Conservation (phyloP, 2,113 vertebrate species). For the Neomonachus schauinslandi region DNA sequence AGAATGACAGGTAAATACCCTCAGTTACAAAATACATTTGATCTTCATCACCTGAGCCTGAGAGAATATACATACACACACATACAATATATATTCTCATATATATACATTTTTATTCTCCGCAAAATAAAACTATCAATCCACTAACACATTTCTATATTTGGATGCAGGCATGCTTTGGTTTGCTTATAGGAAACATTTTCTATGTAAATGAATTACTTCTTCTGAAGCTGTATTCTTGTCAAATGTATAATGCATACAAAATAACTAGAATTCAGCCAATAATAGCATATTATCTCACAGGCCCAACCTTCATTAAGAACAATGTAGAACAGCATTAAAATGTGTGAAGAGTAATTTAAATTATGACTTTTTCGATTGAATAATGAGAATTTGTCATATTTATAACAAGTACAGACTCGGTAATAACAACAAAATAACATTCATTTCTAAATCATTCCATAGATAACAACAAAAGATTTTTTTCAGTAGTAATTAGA, state of each 20-base stretch:
- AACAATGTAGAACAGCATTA: slow-evolving; percentile 75
- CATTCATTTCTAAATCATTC: slow-evolving; percentile 61
- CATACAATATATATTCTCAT: not conserved
- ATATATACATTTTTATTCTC: not conserved
- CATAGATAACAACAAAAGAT: slow-evolving; percentile 36
- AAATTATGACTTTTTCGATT: slow-evolving; percentile 71
- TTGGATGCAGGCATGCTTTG: slow-evolving; percentile 52
- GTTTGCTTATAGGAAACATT: slow-evolving; percentile 69
- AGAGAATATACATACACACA: not conserved
- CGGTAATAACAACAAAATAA: slow-evolving; percentile 69
- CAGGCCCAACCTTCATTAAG: slow-evolving; percentile 76
- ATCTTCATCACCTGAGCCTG: not conserved
- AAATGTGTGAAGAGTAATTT: slow-evolving; percentile 75
- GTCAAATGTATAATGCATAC: slow-evolving; percentile 77
- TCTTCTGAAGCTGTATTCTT: slow-evolving; percentile 71
- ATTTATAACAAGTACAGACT: slow-evolving; percentile 70
- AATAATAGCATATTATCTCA: slow-evolving; percentile 78
- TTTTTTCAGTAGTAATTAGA: slow-evolving; percentile 67
- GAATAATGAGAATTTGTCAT: slow-evolving; percentile 76
- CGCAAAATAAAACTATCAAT: slow-evolving; percentile 40
- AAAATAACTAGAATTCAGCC: slow-evolving; percentile 76
- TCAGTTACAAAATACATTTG: not conserved
- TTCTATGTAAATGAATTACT: slow-evolving; percentile 80
- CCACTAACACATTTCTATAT: slow-evolving; percentile 62
- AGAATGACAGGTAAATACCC: not conserved